A percentile compares a stretch with the other conserved stretches of the same genome.
These are phyloP conservation scores for Eriosoma lanigerum DNA, from an alignment of 1,140 invertebrate species.

Conservation along the genomic window DNA sequence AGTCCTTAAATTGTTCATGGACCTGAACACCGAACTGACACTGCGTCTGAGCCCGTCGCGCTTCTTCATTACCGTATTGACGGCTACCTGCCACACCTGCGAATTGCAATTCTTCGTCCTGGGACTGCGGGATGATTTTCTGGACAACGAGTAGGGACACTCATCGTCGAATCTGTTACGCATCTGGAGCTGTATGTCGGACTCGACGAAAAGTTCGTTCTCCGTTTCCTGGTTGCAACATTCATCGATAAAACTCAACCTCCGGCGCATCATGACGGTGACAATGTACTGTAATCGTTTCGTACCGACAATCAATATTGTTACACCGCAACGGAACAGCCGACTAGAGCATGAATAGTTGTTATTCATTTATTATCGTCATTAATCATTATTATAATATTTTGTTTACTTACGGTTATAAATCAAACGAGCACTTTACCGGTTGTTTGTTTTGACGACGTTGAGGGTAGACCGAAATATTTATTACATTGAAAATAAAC, in stretches of 20 bases:
- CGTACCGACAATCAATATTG: neutral
- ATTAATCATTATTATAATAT: too few relatives aligned
- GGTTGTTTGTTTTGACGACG: too few relatives aligned
- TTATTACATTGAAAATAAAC: too few relatives aligned
- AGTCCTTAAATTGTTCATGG: conserved; percentile 28
- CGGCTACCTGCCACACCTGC: conserved; percentile 34
- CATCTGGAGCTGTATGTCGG: conserved; percentile 57
- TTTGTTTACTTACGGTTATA: too few relatives aligned
- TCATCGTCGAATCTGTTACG: conserved; percentile 61
- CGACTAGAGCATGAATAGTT: too few relatives aligned
- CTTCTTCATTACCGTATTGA: conserved; percentile 15
- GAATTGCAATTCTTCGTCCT: conserved; percentile 19
- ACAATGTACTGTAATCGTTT: neutral
- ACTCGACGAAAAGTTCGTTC: conserved; percentile 16
- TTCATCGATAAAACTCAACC: conserved; percentile 25
- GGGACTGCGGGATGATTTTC: neutral
- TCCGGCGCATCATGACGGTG: conserved; percentile 32
- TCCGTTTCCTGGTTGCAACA: neutral
- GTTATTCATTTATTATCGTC: too few relatives aligned
- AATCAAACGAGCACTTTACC: too few relatives aligned
- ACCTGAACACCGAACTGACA: conserved; percentile 26
- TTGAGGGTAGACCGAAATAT: too few relatives aligned
- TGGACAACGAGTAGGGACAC: conserved; percentile 34
- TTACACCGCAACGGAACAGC: neutral
- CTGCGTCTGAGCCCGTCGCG: conserved; percentile 5